Evolutionary conservation across 1,140 invertebrate genomes (phyloP), one percentile per base, ranked within the genome.

Genomic region (Riptortus pedestris): DNA sequence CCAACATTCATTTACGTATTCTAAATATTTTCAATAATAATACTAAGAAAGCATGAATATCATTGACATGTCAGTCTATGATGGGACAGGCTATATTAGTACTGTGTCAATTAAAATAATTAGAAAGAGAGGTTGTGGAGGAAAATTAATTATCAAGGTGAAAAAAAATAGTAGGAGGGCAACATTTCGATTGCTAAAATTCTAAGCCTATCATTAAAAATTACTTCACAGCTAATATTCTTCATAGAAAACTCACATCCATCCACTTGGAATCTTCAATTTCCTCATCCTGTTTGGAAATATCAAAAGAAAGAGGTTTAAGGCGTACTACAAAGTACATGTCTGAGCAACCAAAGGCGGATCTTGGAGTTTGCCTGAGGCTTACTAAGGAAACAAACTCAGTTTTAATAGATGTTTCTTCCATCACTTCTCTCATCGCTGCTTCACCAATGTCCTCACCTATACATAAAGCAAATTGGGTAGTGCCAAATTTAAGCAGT

Each of bases 321-420:
- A 94, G 76, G 66, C 81, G 80, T 4, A 89, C 80, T 0, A 93
- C 78, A 48, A 88, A 80, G 71, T 93, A 95, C 58, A 93, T 83
- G 73, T 93, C 91, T 0, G 87, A 91, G 71, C 90, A 93, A 7
- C 79, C 83, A 73, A 87, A 93, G 70, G 81, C 81, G 67, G 81
- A 81, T 47, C 76, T 70, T 67, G 88, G 85, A 7, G 79, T 78
- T 71, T 95, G 91, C 66, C 91, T 79, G 65, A 94, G 83, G 48
- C 83, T 79, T 12, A 95, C 72, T 12, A 96, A 69, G 28, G 84
- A 86, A 55, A 82, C 74, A 74, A 94, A 95, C 63, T 83, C 79
- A 1, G 85, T 79, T 58, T 81, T 72, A 48, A 96, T 80, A 51
- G 89, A 88, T 1, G 92, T 96, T 75, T 96, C 93, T 78, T 96